A percentile compares a stretch with the other conserved stretches of the same genome.
phyloP scores from a whole-genome alignment of 2,113 vertebrate species.

The Amphiprion percula region DNA sequence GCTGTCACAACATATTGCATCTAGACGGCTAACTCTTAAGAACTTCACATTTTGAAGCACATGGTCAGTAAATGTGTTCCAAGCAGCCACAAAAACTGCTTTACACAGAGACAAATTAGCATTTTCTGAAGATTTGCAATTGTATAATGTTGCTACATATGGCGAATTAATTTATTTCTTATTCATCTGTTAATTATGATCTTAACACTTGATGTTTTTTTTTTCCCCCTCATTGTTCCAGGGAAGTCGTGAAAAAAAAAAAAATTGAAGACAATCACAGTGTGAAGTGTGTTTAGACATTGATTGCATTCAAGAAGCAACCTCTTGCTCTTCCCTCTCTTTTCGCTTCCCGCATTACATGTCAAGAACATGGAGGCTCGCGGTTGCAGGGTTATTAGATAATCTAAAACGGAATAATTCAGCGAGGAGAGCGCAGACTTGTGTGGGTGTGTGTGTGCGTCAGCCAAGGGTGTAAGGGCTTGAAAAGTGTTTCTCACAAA shows the following conservation, averaged over 20 bases:
- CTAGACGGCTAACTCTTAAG: not conserved
- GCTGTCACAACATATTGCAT: not conserved
- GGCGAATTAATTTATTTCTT: not conserved
- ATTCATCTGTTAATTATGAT: conserved; percentile 8
- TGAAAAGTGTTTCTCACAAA: conserved; percentile 76
- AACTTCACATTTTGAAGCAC: not conserved
- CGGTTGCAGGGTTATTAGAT: conserved; percentile 66
- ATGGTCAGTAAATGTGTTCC: not conserved
- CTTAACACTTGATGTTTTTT: not conserved
- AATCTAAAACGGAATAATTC: conserved; percentile 82
- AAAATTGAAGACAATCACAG: not conserved
- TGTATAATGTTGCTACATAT: not conserved
- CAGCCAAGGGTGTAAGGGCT: conserved; percentile 68
- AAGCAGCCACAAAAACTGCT: not conserved
- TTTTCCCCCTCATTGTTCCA: not conserved
- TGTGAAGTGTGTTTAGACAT: conserved; percentile 10
- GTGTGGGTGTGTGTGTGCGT: conserved; percentile 69
- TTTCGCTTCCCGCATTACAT: conserved; percentile 29
- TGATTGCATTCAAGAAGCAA: conserved; percentile 7
- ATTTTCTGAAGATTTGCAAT: not conserved
- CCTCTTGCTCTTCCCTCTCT: conserved; percentile 21
- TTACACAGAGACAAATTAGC: not conserved
- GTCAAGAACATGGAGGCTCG: conserved; percentile 62
- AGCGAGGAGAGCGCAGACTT: conserved; percentile 57
- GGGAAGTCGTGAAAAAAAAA: not conserved